Evolutionary conservation across 1,140 invertebrate species (phyloP).

Genomic region (Thalassaphorura encarpata): DNA sequence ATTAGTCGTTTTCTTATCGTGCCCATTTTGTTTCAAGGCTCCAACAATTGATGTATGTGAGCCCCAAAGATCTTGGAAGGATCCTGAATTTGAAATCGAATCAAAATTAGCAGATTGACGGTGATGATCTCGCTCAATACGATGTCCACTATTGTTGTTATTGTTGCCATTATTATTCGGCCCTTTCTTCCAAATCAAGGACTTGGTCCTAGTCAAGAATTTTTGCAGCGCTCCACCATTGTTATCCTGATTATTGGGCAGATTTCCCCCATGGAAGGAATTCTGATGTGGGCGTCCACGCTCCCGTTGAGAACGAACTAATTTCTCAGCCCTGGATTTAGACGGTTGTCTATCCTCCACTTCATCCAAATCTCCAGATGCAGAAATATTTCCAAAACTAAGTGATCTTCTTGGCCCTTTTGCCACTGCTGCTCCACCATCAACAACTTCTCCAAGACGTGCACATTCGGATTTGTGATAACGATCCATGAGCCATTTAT

Average conservation of each 20-base stretch:
- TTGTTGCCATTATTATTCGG: neutral
- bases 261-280: neutral
- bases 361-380: neutral
- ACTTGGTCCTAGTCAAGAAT: conserved; percentile 29
- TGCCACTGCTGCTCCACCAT: neutral
- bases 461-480: conserved; percentile 28
- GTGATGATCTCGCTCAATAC: too few relatives aligned
- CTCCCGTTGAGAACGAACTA: neutral
- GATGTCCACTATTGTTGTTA: neutral
- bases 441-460: conserved; percentile 12
- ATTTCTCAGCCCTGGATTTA: too few relatives aligned
- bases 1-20: conserved; percentile 6
- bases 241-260: conserved; percentile 2
- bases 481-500: conserved; percentile 30
- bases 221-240: conserved; percentile 26
- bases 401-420: conserved; percentile 13
- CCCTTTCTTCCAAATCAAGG: conserved; percentile 25
- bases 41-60: conserved; percentile 25
- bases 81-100: conserved; percentile 21
- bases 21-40: too few relatives aligned
- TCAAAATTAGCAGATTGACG: conserved; percentile 4
- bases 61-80: conserved; percentile 23
- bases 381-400: conserved; percentile 23
- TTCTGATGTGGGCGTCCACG: neutral
- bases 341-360: too few relatives aligned